phyloP scores from a whole-genome alignment of 2,888 invertebrate genomes.

The Disparrhopalites patrizii region DNA sequence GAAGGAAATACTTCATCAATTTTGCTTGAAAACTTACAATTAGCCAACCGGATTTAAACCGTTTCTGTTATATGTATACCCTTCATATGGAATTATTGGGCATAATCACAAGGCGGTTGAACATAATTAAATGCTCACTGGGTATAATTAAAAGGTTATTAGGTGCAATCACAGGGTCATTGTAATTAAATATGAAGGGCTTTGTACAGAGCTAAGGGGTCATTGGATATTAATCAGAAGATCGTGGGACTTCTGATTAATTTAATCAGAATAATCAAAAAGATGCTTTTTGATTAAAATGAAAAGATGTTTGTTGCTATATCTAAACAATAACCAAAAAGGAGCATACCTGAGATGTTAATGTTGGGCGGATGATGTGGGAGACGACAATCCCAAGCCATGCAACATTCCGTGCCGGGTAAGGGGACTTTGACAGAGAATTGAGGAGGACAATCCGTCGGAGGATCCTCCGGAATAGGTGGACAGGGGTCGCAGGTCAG shows the following conservation, averaged over 20 bases:
- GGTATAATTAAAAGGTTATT: not conserved
- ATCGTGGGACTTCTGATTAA: not conserved
- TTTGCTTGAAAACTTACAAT: too few relatives aligned
- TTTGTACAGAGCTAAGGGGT: too few relatives aligned
- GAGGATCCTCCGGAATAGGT: slow-evolving; percentile 71
- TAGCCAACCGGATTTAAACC: too few relatives aligned
- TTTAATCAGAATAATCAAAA: not conserved
- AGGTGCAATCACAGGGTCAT: too few relatives aligned
- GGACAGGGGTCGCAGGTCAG: slow-evolving; percentile 80
- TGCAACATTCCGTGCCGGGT: slow-evolving; percentile 78
- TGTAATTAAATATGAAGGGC: too few relatives aligned
- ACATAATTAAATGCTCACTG: too few relatives aligned
- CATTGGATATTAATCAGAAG: not conserved
- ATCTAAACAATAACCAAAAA: not conserved
- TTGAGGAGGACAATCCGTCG: slow-evolving; percentile 65
- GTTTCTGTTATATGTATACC: too few relatives aligned
- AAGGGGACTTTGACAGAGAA: slow-evolving; percentile 63
- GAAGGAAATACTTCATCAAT: too few relatives aligned
- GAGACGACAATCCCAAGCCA: slow-evolving; percentile 63
- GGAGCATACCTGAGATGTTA: slow-evolving; percentile 30
- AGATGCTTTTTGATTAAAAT: not conserved
- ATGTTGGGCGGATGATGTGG: slow-evolving; percentile 21
- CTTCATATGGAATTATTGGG: too few relatives aligned
- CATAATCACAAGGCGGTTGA: too few relatives aligned
- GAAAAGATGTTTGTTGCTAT: not conserved